Percentiles rank a stretch among this genome's conserved stretches.
Evolutionary conservation across 2,113 vertebrate genomes (phyloP).

Genomic region (Rattus rattus): DNA sequence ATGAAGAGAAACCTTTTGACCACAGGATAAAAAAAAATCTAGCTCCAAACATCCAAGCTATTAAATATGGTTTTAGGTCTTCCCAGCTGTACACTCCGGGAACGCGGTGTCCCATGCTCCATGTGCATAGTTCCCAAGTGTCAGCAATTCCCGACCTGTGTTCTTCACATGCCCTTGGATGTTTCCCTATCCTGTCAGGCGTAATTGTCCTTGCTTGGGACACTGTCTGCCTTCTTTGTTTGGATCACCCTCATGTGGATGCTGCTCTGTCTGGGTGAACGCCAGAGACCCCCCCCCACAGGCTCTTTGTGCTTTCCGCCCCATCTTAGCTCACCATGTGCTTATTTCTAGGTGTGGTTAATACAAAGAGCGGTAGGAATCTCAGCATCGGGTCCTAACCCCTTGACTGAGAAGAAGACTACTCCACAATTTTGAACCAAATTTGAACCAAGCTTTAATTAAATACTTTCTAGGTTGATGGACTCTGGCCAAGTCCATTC

Average conservation of each 20-base stretch:
- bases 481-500: neutral
- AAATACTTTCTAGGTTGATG: neutral
- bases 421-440: neutral
- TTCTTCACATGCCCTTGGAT: neutral
- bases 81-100: neutral
- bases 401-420: neutral
- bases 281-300: neutral
- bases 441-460: neutral
- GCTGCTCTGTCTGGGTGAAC: neutral
- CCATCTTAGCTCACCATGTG: neutral
- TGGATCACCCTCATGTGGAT: neutral
- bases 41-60: slow-evolving; percentile 5
- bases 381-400: neutral
- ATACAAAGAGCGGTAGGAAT: neutral
- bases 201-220: neutral
- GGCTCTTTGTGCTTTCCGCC: neutral
- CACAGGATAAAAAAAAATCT: slow-evolving; percentile 8
- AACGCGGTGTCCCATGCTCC: neutral
- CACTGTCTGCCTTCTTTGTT: neutral
- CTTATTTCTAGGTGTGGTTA: neutral
- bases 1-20: slow-evolving; percentile 16
- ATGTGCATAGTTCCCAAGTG: neutral
- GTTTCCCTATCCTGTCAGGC: neutral
- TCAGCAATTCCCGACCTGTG: neutral
- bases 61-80: neutral